Percentiles rank a stretch among this genome's conserved stretches.
These are phyloP conservation scores for Sylvia borin DNA, from an alignment of 2,797 vertebrate species.

Conservation along the genomic window DNA sequence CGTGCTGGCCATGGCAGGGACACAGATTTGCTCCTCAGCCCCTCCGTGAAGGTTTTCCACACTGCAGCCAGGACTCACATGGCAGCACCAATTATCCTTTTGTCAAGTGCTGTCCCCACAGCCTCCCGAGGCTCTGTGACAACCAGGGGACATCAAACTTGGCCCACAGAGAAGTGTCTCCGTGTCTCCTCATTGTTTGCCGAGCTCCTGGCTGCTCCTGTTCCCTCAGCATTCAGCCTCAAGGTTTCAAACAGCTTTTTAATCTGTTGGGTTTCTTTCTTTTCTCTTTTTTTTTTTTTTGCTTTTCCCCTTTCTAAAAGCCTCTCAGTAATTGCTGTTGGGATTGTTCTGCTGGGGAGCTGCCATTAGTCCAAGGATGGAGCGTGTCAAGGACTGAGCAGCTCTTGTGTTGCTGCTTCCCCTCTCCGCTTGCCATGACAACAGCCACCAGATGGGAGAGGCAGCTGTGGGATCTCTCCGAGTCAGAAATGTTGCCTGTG, in stretches of 20 bases:
- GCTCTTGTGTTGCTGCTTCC: background rate
- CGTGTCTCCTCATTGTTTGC: background rate
- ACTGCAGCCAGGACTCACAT: background rate
- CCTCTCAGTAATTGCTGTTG: background rate
- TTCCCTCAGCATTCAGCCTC: constrained; percentile 5
- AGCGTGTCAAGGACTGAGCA: constrained; percentile 29
- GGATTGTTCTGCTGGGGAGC: constrained; percentile 52
- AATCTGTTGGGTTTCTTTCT: background rate
- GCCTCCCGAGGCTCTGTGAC: background rate
- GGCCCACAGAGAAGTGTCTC: background rate
- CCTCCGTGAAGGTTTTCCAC: background rate
- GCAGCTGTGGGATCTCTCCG: background rate
- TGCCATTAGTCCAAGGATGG: constrained; percentile 34
- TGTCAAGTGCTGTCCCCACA: background rate
- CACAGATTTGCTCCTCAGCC: background rate
- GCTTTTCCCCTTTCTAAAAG: background rate
- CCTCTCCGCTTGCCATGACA: background rate
- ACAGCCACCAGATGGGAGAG: background rate
- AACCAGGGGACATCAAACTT: background rate
- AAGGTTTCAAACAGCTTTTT: constrained; percentile 50
- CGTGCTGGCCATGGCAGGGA: background rate
- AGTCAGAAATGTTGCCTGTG: background rate
- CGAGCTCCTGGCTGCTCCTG: background rate
- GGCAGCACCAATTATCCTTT: background rate
- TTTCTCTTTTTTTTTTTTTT: background rate